Conservation (phyloP, 2,113 vertebrate species). For the Odontophorus gujanensis region DNA sequence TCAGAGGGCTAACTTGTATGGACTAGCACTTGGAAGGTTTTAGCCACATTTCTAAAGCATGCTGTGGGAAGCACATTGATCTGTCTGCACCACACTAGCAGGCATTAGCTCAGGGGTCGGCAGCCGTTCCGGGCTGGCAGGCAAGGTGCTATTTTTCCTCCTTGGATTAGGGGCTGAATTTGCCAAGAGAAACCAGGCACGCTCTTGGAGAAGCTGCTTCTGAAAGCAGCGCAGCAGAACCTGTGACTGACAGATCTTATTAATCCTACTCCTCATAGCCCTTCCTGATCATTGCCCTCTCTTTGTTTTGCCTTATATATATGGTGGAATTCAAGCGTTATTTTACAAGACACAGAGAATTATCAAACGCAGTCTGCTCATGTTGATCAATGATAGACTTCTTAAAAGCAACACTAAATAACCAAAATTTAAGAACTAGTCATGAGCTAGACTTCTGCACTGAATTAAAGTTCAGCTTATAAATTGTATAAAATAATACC, state of each 20-base stretch:
- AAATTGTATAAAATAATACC: not conserved
- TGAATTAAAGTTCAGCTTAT: not conserved
- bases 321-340: not conserved
- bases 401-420: not conserved
- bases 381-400: not conserved
- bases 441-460: not conserved
- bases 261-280: not conserved
- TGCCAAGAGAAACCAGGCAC: not conserved
- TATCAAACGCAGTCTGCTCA: not conserved
- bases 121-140: not conserved
- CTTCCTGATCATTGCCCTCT: not conserved
- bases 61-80: not conserved
- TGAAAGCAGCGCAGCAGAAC: not conserved
- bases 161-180: not conserved
- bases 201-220: not conserved
- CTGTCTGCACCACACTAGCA: not conserved
- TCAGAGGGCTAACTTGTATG: not conserved
- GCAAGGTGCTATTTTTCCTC: not conserved
- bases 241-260: rapidly evolving
- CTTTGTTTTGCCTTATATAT: not conserved
- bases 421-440: not conserved
- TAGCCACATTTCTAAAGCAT: not conserved
- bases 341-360: not conserved
- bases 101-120: not conserved
- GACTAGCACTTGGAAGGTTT: not conserved